A percentile compares a stretch with the other conserved stretches of the same genome.
Evolutionary conservation across 2,888 invertebrate species (phyloP).

Genomic region (Busseola fusca): DNA sequence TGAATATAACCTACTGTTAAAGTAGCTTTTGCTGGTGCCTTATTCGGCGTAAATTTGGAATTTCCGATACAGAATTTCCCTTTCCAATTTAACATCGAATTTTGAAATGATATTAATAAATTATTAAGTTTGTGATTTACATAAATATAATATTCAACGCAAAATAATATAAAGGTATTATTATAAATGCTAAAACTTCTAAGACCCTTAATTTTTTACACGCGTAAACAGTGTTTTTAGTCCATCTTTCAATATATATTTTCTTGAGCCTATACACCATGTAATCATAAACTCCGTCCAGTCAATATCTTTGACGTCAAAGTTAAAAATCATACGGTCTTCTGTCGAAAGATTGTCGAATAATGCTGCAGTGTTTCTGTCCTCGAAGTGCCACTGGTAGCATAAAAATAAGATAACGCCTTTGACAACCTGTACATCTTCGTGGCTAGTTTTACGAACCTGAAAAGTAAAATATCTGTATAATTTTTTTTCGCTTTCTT

Average conservation of each 20-base stretch:
- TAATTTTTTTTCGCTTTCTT: too few species aligned
- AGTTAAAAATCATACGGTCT: conserved; percentile 28
- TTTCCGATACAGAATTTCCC: background rate
- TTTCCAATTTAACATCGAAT: background rate
- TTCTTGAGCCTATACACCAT: conserved; percentile 1
- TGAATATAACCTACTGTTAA: background rate
- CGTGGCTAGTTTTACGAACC: conserved; percentile 17
- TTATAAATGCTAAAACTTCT: background rate
- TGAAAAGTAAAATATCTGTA: background rate
- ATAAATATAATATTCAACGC: background rate
- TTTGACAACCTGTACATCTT: conserved; percentile 17
- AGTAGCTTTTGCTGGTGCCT: background rate
- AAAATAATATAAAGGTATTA: conserved; percentile 7
- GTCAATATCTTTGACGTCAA: conserved; percentile 10
- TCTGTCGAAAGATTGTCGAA: conserved; percentile 18
- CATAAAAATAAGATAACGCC: background rate
- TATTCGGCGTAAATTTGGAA: background rate
- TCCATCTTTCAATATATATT: conserved; percentile 21
- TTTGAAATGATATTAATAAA: too few species aligned
- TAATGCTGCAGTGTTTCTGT: conserved; percentile 24
- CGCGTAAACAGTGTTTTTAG: conserved; percentile 6
- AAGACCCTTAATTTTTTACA: background rate
- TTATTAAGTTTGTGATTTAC: too few species aligned
- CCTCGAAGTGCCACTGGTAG: conserved; percentile 28
- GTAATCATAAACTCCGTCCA: conserved; percentile 3